Percentiles rank a stretch among this genome's conserved stretches.
phyloP scores from a whole-genome alignment of 2,113 vertebrate genomes.

The Aix galericulata region DNA sequence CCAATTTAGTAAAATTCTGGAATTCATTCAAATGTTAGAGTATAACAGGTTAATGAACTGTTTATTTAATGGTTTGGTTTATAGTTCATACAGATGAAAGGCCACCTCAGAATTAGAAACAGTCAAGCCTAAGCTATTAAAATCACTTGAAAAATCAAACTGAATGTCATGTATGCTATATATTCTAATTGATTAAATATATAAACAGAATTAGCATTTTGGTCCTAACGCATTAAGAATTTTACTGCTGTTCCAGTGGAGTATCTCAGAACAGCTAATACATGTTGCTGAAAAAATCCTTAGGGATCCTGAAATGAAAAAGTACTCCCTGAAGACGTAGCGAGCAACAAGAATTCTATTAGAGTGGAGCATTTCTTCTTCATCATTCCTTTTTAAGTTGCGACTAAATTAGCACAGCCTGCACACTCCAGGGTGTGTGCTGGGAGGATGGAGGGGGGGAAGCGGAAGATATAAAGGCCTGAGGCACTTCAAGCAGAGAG shows the following conservation, averaged over 20 bases:
- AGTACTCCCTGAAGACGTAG: neutral
- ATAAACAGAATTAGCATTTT: slow-evolving; percentile 4
- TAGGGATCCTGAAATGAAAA: neutral
- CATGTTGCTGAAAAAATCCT: slow-evolving; percentile 11
- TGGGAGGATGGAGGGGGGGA: slow-evolving; percentile 14
- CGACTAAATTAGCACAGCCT: slow-evolving; percentile 62
- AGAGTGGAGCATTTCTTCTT: slow-evolving; percentile 31
- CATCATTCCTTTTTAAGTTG: slow-evolving; percentile 60
- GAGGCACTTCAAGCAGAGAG: slow-evolving; percentile 55
- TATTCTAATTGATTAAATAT: neutral
- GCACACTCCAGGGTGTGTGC: slow-evolving; percentile 27
- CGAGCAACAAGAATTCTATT: neutral
- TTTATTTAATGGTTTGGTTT: neutral
- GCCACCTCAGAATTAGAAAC: neutral
- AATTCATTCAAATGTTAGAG: neutral
- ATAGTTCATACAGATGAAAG: neutral
- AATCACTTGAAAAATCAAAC: neutral
- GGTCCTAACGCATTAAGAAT: neutral
- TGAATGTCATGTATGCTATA: neutral
- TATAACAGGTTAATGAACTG: neutral
- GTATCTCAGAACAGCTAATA: neutral
- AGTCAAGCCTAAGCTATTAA: neutral
- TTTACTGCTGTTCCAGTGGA: neutral
- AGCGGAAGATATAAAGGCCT: slow-evolving; percentile 39
- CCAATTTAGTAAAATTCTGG: neutral